Evolutionary conservation across 2,888 invertebrate species (phyloP), one percentile per base, ranked within the genome.

Genomic region (Apotomis betuletana): DNA sequence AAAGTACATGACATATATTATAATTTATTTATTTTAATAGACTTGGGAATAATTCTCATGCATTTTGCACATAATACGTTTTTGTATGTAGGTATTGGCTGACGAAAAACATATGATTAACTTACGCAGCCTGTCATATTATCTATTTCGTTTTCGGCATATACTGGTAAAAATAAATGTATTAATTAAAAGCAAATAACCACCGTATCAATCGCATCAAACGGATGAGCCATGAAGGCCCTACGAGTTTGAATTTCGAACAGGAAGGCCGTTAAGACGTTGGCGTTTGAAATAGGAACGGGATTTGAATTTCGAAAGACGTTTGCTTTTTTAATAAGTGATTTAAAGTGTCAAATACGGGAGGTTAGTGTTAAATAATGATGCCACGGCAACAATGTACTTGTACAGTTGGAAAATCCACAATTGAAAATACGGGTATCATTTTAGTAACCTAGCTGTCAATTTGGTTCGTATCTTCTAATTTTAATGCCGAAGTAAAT

Each of bases 241-340:
- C 68, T 63, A 58, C 60, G 36, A 58, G 44, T 72, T 62, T 41
- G 57, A 71, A 67, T 60, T 41, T 55, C 51, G 58, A 62, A 71
- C 62, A 46, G 8, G 51, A 51, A 51, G 57, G 67, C 49, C 63
- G 72, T 72, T 72, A 67, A 67, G 67, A 72, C 72, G 72, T 72
- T 72, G 59, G 61, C 49, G 68, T 72, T 72, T 58, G 68, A 72
- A 72, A 67, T 58, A 27, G 61, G 61, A 71, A 67, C 72, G 58
- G 62, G 72, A 72, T 72, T 72, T 59, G 62, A 68, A 62, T 68
- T 67, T 68, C 67, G 67, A 68, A 72, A 67, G 67, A 44, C 57
- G 72, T 72, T 67, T 67, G 9, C 65, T 61, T 70, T 70, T 61
- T 63, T n/a, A 65, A 70, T 55, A 61, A 71, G 61, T 71, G 27